A percentile compares a stretch with the other conserved stretches of the same genome.
phyloP scores from a whole-genome alignment of 2,888 invertebrate genomes.

The Halictus quadricinctus region DNA sequence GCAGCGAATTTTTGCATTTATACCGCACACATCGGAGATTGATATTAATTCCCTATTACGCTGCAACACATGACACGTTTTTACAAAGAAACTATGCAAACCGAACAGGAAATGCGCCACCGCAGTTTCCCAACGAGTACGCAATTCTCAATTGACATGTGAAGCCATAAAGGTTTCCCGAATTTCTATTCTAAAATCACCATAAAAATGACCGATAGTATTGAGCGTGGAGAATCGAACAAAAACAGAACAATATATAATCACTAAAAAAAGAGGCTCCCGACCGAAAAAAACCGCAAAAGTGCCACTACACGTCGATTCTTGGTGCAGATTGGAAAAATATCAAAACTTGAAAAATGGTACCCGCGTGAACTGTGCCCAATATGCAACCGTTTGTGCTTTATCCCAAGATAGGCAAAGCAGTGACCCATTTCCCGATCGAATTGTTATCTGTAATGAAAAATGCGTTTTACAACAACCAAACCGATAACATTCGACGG shows the following conservation, averaged over 20 bases:
- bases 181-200: not conserved
- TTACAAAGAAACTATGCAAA: no score
- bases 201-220: not conserved
- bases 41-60: not conserved
- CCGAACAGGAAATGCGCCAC: not conserved
- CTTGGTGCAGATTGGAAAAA: slow-evolving; percentile 13
- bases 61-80: not conserved
- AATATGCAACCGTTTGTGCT: not conserved
- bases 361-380: slow-evolving; percentile 16
- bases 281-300: not conserved
- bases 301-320: not conserved
- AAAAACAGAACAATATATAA: not conserved
- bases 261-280: not conserved
- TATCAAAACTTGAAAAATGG: slow-evolving; percentile 23
- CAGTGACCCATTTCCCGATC: slow-evolving; percentile 14
- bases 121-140: not conserved
- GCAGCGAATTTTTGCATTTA: no score
- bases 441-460: slow-evolving; percentile 22
- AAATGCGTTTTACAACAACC: slow-evolving; percentile 9
- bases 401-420: slow-evolving; percentile 13
- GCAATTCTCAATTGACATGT: not conserved
- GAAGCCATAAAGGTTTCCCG: not conserved
- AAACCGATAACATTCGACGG: not conserved
- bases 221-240: not conserved
- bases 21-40: not conserved